Percentiles rank a stretch among this genome's conserved stretches.
phyloP scores from a whole-genome alignment of 2,797 vertebrate species.

The Falco berigora region DNA sequence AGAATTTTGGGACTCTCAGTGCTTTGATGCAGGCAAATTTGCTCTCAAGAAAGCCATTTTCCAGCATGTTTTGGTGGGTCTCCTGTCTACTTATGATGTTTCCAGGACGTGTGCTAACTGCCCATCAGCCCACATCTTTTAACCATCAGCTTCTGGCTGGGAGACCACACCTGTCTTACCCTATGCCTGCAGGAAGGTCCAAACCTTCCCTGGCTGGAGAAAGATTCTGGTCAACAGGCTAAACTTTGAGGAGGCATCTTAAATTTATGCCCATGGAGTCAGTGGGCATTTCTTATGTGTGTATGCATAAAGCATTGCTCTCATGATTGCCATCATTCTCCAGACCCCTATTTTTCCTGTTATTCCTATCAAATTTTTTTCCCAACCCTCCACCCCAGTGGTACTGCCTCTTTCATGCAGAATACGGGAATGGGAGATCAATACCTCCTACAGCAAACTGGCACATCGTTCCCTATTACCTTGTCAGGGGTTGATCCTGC shows the following conservation, averaged over 20 bases:
- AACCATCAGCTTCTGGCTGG: not conserved
- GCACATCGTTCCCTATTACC: not conserved
- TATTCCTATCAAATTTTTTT: not conserved
- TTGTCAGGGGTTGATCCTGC: not conserved
- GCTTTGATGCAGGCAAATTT: not conserved
- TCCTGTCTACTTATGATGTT: not conserved
- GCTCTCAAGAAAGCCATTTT: not conserved
- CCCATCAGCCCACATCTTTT: not conserved
- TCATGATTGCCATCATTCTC: not conserved
- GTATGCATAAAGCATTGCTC: not conserved
- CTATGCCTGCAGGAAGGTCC: not conserved
- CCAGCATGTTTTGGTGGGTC: not conserved
- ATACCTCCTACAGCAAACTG: not conserved
- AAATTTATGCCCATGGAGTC: not conserved
- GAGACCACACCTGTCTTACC: not conserved
- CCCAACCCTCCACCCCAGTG: not conserved
- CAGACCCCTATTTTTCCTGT: not conserved
- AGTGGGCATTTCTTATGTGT: not conserved
- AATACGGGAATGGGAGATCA: not conserved
- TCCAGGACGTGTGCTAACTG: not conserved
- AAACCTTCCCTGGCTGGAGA: not conserved
- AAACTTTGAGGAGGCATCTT: not conserved
- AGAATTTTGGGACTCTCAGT: not conserved
- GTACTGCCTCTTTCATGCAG: not conserved
- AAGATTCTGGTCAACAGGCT: not conserved